Base-by-base conservation (phyloP, 2,888 invertebrate species). In the Pyrochroa serraticornis region DNA sequence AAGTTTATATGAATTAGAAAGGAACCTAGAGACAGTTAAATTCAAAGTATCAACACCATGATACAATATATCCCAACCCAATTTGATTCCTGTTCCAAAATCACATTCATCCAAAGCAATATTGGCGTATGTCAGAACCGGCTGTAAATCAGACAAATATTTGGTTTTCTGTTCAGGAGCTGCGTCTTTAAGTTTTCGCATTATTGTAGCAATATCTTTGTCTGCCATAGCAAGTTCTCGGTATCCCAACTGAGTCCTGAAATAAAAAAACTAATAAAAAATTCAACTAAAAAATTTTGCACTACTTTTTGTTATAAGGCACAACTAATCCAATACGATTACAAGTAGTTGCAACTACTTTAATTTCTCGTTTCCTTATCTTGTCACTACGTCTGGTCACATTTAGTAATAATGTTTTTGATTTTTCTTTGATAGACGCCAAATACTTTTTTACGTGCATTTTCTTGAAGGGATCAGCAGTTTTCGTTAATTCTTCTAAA, bases 31-130 rank as follows among this genome's bases (percentile, higher is more conserved):
- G 1, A 88, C 83, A 38, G 85, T 84, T 2, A 82, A 79, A 75
- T 95, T 89, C 10, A 96, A 82, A 59, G 85, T 82, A 44, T 83
- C 80, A 48, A 87, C 77, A 0, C 93, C 92, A 54, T 87, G 91
- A 60, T 87, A 87, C 74, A 97, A 93, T 43, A 97, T 79, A 77
- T 93, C 89, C 65, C 94, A 87, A 0, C 95, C 97, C 34, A 93
- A 81, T 77, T 97, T 97, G 1, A 97, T 78, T 0, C 94, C 91
- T 49, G 94, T 95, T 0, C 96, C 97, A 79, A 95, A 97, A 77
- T 97, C 97, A 74, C 92, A 91, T 77, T 98, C 97, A 74, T 97
- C 97, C 53, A 92, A 88, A 0, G 97, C 97, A 76, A 94, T 93
- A 76, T 87, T 91, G 5, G 93, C 89, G 52, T 88, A 87, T 2